These are phyloP conservation scores for Sebastes fasciatus DNA, from an alignment of 2,113 vertebrate genomes.

Conservation along the genomic window DNA sequence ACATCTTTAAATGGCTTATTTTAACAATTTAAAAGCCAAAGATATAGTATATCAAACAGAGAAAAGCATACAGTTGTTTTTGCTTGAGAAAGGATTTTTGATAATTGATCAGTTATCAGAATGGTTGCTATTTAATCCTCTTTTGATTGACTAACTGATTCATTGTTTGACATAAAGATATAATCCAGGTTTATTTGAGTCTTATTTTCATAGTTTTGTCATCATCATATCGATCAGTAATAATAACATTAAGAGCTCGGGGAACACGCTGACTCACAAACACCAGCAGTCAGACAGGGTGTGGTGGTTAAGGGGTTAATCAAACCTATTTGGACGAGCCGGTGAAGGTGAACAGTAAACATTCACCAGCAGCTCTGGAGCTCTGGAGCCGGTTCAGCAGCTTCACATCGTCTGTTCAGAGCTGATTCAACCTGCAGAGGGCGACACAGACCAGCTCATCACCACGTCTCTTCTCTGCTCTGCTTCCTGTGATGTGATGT, in stretches of 20 bases:
- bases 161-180: not conserved
- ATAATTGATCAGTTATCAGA: not conserved
- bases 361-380: not conserved
- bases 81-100: not conserved
- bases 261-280: not conserved
- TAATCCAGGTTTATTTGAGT: not conserved
- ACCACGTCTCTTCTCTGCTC: not conserved
- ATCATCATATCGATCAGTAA: no score
- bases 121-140: not conserved
- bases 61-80: not conserved
- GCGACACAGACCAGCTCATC: slow-evolving; percentile 45
- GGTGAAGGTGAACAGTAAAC: no score
- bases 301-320: no score
- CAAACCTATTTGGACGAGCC: no score
- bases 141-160: not conserved
- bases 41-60: not conserved
- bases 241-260: not conserved
- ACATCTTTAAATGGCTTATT: not conserved
- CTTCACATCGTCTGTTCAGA: not conserved
- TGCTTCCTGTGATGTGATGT: not conserved
- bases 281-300: not conserved
- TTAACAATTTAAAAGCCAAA: not conserved
- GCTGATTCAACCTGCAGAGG: slow-evolving; percentile 41
- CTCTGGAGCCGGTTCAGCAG: not conserved
- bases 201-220: not conserved